phyloP scores from a whole-genome alignment of 2,888 invertebrate species.

The Polia nebulosa region DNA sequence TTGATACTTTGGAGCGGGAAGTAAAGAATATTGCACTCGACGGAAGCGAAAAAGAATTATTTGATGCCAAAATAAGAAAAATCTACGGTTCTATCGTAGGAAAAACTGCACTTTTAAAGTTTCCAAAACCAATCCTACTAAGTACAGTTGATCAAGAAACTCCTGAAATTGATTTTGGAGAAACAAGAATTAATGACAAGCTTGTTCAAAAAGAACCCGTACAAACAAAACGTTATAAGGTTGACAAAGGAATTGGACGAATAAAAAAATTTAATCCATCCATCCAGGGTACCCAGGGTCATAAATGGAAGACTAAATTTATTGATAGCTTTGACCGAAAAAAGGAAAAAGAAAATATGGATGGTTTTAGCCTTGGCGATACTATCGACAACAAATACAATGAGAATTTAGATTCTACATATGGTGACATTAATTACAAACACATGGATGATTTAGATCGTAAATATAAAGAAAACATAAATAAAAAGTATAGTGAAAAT shows the following conservation, averaged over 20 bases:
- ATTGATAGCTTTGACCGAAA: conserved; percentile 28
- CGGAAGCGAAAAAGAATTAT: conserved; percentile 75
- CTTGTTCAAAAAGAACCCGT: conserved; percentile 5
- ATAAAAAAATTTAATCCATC: conserved; percentile 26
- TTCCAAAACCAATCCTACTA: conserved; percentile 29
- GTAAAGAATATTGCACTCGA: conserved; percentile 76
- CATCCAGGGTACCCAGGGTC: conserved; percentile 13
- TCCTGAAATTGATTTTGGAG: conserved; percentile 50
- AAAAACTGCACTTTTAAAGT: conserved; percentile 53
- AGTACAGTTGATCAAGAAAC: conserved; percentile 26
- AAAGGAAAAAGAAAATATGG: conserved; percentile 38
- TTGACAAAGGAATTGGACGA: conserved; percentile 5
- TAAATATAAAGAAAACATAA: conserved; percentile 34
- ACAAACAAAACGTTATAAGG: conserved; percentile 18
- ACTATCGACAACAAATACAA: conserved; percentile 11
- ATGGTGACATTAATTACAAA: conserved; percentile 27
- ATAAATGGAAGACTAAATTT: conserved; percentile 43
- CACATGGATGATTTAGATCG: conserved; percentile 30
- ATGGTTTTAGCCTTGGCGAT: conserved; percentile 39
- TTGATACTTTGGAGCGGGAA: conserved; percentile 80
- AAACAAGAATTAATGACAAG: conserved; percentile 30
- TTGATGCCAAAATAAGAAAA: conserved; percentile 81
- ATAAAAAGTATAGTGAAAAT: conserved; percentile 32
- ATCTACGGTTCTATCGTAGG: conserved; percentile 78
- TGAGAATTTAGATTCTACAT: not conserved